Conservation (phyloP, 1,140 invertebrate species). For the Kradibia gibbosae region DNA sequence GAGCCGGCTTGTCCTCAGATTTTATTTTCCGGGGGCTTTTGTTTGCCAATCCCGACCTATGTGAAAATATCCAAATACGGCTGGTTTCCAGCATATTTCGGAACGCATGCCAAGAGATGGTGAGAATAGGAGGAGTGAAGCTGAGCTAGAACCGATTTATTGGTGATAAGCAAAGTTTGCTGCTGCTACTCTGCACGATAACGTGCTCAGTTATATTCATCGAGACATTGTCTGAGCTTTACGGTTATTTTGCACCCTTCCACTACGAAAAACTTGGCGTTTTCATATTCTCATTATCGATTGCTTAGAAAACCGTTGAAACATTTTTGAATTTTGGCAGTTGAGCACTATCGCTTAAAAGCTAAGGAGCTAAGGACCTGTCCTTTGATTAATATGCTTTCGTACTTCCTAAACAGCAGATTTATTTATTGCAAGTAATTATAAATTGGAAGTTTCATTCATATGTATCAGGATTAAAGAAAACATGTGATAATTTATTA, state of each 20-base stretch:
- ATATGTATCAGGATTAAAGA: no score
- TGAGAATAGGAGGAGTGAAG: neutral
- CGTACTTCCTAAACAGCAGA: neutral
- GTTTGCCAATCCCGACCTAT: conserved; percentile 20
- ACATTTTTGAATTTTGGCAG: neutral
- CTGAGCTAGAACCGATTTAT: conserved; percentile 43
- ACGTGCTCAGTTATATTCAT: conserved; percentile 10
- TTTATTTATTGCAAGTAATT: neutral
- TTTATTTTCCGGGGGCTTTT: conserved; percentile 45
- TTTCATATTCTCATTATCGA: neutral
- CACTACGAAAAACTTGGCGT: neutral
- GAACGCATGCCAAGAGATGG: neutral
- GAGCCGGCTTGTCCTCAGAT: conserved; percentile 9
- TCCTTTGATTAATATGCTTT: neutral
- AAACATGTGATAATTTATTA: no score
- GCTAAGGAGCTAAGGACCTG: neutral
- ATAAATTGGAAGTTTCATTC: neutral
- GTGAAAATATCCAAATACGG: conserved; percentile 50
- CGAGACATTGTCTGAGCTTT: conserved; percentile 24
- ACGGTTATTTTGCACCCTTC: neutral
- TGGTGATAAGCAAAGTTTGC: conserved; percentile 31
- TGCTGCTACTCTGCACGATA: conserved; percentile 15
- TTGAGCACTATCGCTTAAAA: neutral
- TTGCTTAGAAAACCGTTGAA: neutral
- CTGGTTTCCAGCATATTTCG: conserved; percentile 1